Base-by-base conservation (phyloP, 1,140 invertebrate genomes). In the Berghia stephanieae region DNA sequence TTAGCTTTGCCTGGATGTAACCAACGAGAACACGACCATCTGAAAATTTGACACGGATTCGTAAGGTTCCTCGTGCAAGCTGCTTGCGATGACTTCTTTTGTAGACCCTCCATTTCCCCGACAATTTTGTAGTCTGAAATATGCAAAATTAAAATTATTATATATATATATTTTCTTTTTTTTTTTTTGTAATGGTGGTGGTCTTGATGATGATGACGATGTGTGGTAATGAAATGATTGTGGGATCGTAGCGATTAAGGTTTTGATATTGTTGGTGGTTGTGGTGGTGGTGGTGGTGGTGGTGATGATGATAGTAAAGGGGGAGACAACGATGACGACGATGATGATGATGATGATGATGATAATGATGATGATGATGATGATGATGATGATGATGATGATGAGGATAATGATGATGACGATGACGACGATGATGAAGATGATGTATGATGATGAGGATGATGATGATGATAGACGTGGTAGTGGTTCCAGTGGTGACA, bases 211-310 rank as follows among this genome's bases (percentile, higher is more conserved):
- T n/a, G n/a, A n/a, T n/a, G n/a, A n/a, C n/a, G n/a, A n/a, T n/a
- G n/a, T 40, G 46, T 21, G n/a, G 42, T 31, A 70, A 13, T 66
- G 93, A 67, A 49, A 49, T 49, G 10, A 13, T 49, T 49, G 10
- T 13, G n/a, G 46, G n/a, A 49, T n/a, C 46, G 46, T n/a, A n/a
- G n/a, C n/a, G n/a, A n/a, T n/a, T n/a, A n/a, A n/a, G n/a, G n/a
- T n/a, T n/a, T n/a, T n/a, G n/a, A n/a, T n/a, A n/a, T n/a, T n/a
- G n/a, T n/a, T n/a, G n/a, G n/a, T n/a, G n/a, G n/a, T n/a, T n/a
- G n/a, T n/a, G n/a, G n/a, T n/a, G n/a, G n/a, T n/a, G n/a, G n/a
- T n/a, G n/a, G n/a, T n/a, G n/a, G n/a, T n/a, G n/a, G n/a, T n/a
- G n/a, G n/a, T n/a, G n/a, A n/a, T n/a, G n/a, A n/a, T n/a, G n/a